These are phyloP conservation scores for Cheilosia soror DNA, from an alignment of 2,888 invertebrate species.

Conservation along the genomic window DNA sequence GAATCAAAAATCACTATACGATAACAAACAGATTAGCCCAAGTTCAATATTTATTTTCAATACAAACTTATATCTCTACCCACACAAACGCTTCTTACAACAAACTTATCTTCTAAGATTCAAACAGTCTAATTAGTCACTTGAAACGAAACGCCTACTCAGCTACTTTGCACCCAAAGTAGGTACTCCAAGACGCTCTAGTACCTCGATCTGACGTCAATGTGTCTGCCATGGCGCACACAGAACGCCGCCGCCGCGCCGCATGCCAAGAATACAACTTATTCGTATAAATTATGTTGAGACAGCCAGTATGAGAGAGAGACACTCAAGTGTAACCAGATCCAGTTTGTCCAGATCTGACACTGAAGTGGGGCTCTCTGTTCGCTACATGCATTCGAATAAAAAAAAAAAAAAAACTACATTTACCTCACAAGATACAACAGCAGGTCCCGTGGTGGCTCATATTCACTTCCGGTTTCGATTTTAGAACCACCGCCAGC, in stretches of 20 bases:
- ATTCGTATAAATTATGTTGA: conserved; percentile 19
- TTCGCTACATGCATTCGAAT: conserved; percentile 8
- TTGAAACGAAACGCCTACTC: conserved; percentile 25
- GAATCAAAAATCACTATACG: conserved; percentile 5
- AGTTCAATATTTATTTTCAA: conserved; percentile 29
- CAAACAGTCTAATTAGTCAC: conserved; percentile 32
- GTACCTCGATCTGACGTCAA: conserved; percentile 60
- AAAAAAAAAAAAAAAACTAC: conserved; percentile 10
- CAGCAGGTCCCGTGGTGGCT: conserved; percentile 87
- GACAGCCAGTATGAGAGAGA: background rate
- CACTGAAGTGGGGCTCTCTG: conserved; percentile 36
- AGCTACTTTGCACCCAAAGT: conserved; percentile 36
- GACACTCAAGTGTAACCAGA: conserved; percentile 64
- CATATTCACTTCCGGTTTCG: conserved; percentile 83
- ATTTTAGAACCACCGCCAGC: conserved; percentile 68
- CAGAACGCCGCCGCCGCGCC: conserved; percentile 14
- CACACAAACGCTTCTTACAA: background rate
- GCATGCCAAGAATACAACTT: conserved; percentile 35
- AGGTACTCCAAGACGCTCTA: conserved; percentile 18
- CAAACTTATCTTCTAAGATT: conserved; percentile 6
- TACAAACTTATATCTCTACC: background rate
- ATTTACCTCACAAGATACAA: conserved; percentile 87
- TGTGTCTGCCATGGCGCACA: conserved; percentile 53
- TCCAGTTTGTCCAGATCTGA: conserved; percentile 56
- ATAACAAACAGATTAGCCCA: conserved; percentile 4